Evolutionary conservation across 2,113 vertebrate genomes (phyloP), one percentile per base, ranked within the genome.

Genomic region (Axis porcinus): DNA sequence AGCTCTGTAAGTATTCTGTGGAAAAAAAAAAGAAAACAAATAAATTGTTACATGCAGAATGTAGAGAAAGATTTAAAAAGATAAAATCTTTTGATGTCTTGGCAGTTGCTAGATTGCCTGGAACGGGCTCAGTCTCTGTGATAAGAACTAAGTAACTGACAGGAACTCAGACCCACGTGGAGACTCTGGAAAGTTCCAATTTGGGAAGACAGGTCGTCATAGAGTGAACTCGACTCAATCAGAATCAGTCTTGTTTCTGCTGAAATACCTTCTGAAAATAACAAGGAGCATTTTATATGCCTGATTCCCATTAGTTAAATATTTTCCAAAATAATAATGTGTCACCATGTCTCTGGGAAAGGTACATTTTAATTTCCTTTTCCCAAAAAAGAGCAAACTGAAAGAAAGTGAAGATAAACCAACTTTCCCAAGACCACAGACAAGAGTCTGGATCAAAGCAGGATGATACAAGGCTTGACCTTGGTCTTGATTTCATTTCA

Each of bases 1-100:
- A 97, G 92, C 67, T 94, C 96, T 96, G 91, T 83, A 88, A 97
- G 98, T 97, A 97, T 98, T 98, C 98, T 98, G 97, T 93, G 97
- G 82, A 97, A 97, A 89, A 97, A 97, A 97, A 95, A 97, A 98
- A 96, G 90, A 97, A 98, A 98, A 94, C 91, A 98, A 98, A 97
- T 93, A 98, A 97, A 96, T 5, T 0, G 95, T 98, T 98, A 98
- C 98, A 95, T 57, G 81, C 62, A 95, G 97, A 97, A 94, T 97
- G 97, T 86, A 86, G 92, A 97, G 94, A 76, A 97, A 93, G 92
- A 98, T 97, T 98, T 97, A 58, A 98, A 98, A 98, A 98, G 97
- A 98, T 97, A 98, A 96, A 89, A 50, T 96, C 84, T 91, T 93
- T 97, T 43, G 95, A 94, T 3, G 47, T 86, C 58, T 93, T 97